Evolutionary conservation across 2,113 vertebrate species (phyloP).

Genomic region (Trogon surrucura): DNA sequence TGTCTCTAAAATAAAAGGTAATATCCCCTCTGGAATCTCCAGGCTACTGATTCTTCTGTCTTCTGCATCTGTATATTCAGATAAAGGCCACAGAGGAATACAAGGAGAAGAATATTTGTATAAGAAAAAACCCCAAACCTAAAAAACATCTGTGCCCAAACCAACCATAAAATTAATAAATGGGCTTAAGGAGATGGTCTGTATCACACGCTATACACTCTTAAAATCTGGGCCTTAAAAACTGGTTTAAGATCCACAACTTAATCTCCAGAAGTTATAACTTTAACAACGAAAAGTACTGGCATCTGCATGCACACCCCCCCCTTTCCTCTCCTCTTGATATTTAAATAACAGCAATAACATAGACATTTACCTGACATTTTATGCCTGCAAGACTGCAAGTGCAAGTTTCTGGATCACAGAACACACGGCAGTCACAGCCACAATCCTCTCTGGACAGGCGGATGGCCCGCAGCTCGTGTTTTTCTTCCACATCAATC

Average conservation of each 20-base stretch:
- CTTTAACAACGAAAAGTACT: neutral
- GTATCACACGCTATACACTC: neutral
- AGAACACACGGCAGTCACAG: conserved; percentile 95
- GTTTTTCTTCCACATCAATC: conserved; percentile 97
- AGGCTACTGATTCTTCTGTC: neutral
- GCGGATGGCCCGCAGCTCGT: conserved; percentile 93
- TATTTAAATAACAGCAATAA: neutral
- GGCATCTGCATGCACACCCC: fast-evolving
- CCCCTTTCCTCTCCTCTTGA: too few species aligned
- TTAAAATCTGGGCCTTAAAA: neutral
- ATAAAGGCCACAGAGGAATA: neutral
- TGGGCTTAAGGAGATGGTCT: neutral
- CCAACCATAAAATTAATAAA: neutral
- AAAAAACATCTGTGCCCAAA: neutral
- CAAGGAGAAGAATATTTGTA: neutral
- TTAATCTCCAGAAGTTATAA: neutral
- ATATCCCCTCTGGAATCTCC: neutral
- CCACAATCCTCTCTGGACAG: conserved; percentile 96
- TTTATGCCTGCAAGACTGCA: conserved; percentile 98
- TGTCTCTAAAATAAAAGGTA: neutral
- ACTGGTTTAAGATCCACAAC: neutral
- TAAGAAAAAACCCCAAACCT: neutral
- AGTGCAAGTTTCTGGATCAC: conserved; percentile 96
- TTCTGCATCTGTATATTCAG: neutral
- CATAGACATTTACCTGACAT: conserved; percentile 87